A percentile compares a stretch with the other conserved stretches of the same genome.
These are phyloP conservation scores for Melanotaenia parkinsoni DNA, from an alignment of 2,797 vertebrate genomes.

Conservation along the genomic window DNA sequence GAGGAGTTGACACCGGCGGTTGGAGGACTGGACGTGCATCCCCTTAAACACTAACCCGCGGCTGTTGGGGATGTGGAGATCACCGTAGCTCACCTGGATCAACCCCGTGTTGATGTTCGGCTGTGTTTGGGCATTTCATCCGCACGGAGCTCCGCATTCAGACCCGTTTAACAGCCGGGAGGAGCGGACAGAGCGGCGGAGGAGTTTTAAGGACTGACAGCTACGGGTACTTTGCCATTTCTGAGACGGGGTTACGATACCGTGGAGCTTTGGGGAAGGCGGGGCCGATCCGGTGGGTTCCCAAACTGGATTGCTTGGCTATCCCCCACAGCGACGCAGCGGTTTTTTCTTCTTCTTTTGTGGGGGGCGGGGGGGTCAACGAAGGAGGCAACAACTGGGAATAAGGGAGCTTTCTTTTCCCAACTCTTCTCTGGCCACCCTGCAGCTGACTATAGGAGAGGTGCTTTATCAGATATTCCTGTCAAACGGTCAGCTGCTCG, in stretches of 20 bases:
- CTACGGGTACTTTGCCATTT: constrained; percentile 39
- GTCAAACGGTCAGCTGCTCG: constrained; percentile 34
- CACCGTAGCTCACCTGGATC: constrained; percentile 59
- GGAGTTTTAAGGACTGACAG: constrained; percentile 58
- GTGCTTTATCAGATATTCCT: constrained; percentile 14
- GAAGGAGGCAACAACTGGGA: constrained; percentile 58
- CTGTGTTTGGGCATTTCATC: constrained; percentile 10
- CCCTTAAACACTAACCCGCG: constrained; percentile 11
- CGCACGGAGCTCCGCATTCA: not conserved
- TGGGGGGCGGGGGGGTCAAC: constrained; percentile 24
- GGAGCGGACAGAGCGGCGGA: constrained; percentile 41
- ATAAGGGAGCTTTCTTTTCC: constrained; percentile 41
- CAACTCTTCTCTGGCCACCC: constrained; percentile 50
- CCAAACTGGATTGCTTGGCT: constrained; percentile 64
- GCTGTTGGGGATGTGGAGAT: constrained; percentile 45
- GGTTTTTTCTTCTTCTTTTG: constrained; percentile 15
- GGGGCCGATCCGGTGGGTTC: constrained; percentile 77
- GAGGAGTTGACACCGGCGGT: constrained; percentile 1
- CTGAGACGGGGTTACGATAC: constrained; percentile 48
- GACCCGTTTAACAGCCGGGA: not conserved
- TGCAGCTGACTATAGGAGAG: constrained; percentile 7
- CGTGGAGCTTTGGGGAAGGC: constrained; percentile 74
- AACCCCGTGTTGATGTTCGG: constrained; percentile 30
- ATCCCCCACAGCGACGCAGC: constrained; percentile 64
- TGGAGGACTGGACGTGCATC: constrained; percentile 10